Conservation (phyloP, 2,888 invertebrate genomes). For the Polyommatus icarus region DNA sequence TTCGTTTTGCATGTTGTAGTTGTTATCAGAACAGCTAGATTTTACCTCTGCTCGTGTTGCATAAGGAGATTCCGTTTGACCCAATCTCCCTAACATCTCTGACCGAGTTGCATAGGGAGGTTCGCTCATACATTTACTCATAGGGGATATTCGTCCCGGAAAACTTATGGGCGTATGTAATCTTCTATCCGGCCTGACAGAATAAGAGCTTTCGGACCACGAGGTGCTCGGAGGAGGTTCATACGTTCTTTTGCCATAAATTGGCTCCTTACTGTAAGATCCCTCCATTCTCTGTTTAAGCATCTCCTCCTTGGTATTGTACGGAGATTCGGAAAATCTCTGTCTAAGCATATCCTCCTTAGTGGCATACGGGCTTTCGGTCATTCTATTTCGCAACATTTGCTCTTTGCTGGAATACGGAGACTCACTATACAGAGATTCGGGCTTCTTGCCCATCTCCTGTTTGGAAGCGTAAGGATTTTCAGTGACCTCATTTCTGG, state of each 20-base stretch:
- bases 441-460: slow-evolving; percentile 58
- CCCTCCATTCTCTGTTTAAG: slow-evolving; percentile 69
- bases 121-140: slow-evolving; percentile 75
- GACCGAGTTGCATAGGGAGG: slow-evolving; percentile 71
- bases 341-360: slow-evolving; percentile 78
- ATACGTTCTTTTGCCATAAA: slow-evolving; percentile 70
- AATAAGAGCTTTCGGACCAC: slow-evolving; percentile 69
- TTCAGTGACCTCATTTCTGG: slow-evolving; percentile 48
- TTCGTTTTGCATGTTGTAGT: slow-evolving; percentile 59
- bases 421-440: slow-evolving; percentile 65
- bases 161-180: slow-evolving; percentile 67
- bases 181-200: slow-evolving; percentile 67
- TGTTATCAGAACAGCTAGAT: slow-evolving; percentile 71
- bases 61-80: slow-evolving; percentile 67
- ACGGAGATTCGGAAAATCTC: slow-evolving; percentile 75
- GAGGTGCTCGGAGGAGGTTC: slow-evolving; percentile 70
- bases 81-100: slow-evolving; percentile 69
- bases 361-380: slow-evolving; percentile 70
- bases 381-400: slow-evolving; percentile 64
- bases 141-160: slow-evolving; percentile 65
- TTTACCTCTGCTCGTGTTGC: slow-evolving; percentile 65
- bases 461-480: slow-evolving; percentile 48
- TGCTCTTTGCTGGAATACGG: slow-evolving; percentile 75
- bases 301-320: slow-evolving; percentile 75
- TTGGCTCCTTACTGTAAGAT: slow-evolving; percentile 60